These are phyloP conservation scores for Coelinius sp. DNA, from an alignment of 2,888 invertebrate species.

Conservation along the genomic window DNA sequence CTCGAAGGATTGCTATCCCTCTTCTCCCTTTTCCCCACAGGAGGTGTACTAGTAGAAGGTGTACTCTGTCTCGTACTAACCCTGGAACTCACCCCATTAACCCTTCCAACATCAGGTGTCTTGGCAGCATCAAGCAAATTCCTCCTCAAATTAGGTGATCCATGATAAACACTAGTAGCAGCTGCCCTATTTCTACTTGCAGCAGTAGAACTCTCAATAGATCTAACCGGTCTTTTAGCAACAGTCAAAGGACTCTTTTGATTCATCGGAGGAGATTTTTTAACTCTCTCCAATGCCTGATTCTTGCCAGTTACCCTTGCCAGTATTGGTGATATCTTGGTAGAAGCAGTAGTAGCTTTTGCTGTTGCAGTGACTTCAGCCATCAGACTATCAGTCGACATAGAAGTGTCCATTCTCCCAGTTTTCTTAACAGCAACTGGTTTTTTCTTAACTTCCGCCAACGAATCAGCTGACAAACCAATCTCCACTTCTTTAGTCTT, in stretches of 20 bases:
- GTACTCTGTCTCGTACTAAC: slow-evolving; percentile 50
- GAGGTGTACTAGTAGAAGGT: slow-evolving; percentile 48
- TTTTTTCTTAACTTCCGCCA: slow-evolving; percentile 62
- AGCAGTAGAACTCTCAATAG: slow-evolving; percentile 66
- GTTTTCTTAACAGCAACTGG: slow-evolving; percentile 51
- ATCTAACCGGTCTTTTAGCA: slow-evolving; percentile 59
- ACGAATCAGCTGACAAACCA: slow-evolving; percentile 65
- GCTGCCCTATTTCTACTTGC: slow-evolving; percentile 65
- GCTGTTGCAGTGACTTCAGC: slow-evolving; percentile 63
- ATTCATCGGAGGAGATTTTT: slow-evolving; percentile 64
- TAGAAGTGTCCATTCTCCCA: slow-evolving; percentile 65
- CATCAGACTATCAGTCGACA: slow-evolving; percentile 70
- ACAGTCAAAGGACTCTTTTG: slow-evolving; percentile 57
- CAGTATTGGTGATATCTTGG: slow-evolving; percentile 64
- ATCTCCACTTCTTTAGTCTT: slow-evolving; percentile 62
- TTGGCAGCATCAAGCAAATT: slow-evolving; percentile 73
- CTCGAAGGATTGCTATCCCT: slow-evolving; percentile 59
- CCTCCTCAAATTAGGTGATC: slow-evolving; percentile 71
- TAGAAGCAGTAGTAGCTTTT: too few relatives aligned
- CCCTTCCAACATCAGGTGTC: slow-evolving; percentile 72
- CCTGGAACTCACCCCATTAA: slow-evolving; percentile 49
- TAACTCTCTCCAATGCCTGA: slow-evolving; percentile 57
- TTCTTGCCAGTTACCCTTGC: slow-evolving; percentile 53
- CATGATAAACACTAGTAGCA: slow-evolving; percentile 63
- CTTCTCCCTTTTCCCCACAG: slow-evolving; percentile 54